phyloP scores from a whole-genome alignment of 2,113 vertebrate species.

The Tenrec ecaudatus region DNA sequence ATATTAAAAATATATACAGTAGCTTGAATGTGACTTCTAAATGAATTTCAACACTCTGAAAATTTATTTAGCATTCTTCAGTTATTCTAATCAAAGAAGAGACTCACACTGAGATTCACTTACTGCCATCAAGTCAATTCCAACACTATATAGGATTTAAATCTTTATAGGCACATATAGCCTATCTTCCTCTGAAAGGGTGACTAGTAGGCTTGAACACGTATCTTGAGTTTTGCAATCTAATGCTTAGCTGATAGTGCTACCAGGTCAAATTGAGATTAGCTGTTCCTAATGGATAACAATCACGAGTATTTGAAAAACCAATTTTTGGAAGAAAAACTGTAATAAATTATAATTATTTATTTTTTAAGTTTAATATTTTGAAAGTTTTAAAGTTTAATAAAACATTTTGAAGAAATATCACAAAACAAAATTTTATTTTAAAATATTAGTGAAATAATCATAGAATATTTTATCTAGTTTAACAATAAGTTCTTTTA shows the following conservation, averaged over 20 bases:
- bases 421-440: neutral
- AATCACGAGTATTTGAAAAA: conserved; percentile 25
- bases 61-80: neutral
- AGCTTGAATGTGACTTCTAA: neutral
- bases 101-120: too few species aligned
- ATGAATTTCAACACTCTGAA: conserved; percentile 2
- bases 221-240: too few species aligned
- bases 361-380: neutral
- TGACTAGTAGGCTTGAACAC: too few species aligned
- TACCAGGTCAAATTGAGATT: neutral
- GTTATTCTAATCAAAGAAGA: neutral
- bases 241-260: too few species aligned
- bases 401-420: neutral
- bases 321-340: neutral
- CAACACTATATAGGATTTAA: too few species aligned
- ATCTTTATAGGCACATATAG: too few species aligned
- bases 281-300: neutral
- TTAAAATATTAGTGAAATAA: neutral
- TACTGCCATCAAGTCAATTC: too few species aligned
- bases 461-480: too few species aligned
- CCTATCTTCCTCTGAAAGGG: too few species aligned
- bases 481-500: too few species aligned
- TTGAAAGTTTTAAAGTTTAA: neutral
- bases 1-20: neutral
- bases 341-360: neutral